Base-by-base conservation (phyloP, 2,113 vertebrate species). In the Emydocephalus ijimae region DNA sequence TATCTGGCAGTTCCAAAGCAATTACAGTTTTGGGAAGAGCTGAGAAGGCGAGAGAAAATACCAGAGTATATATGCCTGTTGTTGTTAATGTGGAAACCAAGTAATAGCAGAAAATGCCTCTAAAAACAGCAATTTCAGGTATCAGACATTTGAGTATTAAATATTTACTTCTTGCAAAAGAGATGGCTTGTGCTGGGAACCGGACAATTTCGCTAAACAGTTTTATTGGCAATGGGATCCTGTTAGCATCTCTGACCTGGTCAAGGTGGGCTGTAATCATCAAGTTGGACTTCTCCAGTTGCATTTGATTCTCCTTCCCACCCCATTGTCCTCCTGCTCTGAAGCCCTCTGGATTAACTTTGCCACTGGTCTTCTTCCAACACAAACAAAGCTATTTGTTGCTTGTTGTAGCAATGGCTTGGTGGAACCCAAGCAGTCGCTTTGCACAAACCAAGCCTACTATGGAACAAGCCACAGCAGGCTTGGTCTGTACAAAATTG, bases 41-140 rank as follows among this genome's bases (percentile, higher is more conserved):
- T 9, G 64, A 85, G 91, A 45, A 29, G 61, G 34, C 1, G 50
- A 88, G 90, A 91, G 8, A 56, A 52, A 56, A 57, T 29, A 52
- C 86, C 61, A 21, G 50, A 45, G 86, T 74, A 45, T 45, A 45
- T 45, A 45, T 5, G 24, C 1, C 24, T 15, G 6, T 34, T 57
- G 15, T 43, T 29, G 59, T 92, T 92, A 92, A 92, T 92, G 88
- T 34, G 64, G 64, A 85, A 92, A 85, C 52, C 88, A 89, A 89
- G 92, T 85, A 92, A 92, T 89, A 34, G 88, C 64, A 92, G 54
- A 92, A 89, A 92, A 92, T 89, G 64, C 69, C 64, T 89, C 56
- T 85, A 89, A 92, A 92, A 92, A 69, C 87, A 89, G 87, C 69
- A 89, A 92, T 92, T 92, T 89, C 45, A 85, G 52, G 64, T 48